phyloP scores from a whole-genome alignment of 1,140 invertebrate genomes.

The Plodia interpunctella region DNA sequence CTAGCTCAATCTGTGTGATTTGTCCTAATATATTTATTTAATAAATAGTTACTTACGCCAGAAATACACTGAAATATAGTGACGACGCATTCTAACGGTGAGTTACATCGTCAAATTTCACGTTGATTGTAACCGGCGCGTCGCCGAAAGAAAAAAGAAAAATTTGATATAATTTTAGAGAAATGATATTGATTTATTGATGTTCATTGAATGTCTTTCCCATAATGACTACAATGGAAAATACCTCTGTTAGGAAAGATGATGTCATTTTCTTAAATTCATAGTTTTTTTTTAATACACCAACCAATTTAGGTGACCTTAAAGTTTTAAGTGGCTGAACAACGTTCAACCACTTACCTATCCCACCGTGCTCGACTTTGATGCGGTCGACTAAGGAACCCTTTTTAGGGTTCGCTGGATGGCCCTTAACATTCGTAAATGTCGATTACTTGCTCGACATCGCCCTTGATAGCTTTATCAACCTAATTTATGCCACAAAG shows the following conservation, averaged over 20 bases:
- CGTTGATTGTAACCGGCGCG: too few relatives aligned
- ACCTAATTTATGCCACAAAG: conserved; percentile 7
- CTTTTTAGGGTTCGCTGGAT: neutral
- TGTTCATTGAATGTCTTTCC: too few relatives aligned
- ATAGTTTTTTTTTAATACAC: neutral
- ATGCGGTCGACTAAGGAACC: neutral
- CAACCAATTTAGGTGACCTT: neutral
- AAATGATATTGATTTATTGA: too few relatives aligned
- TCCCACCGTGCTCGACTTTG: neutral
- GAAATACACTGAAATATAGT: too few relatives aligned
- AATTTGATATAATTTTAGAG: too few relatives aligned
- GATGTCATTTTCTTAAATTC: neutral
- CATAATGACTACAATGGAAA: too few relatives aligned
- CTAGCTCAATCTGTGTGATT: too few relatives aligned
- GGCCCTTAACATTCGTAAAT: conserved; percentile 4
- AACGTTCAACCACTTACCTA: neutral
- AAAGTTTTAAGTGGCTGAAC: conserved; percentile 4
- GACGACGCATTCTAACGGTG: too few relatives aligned
- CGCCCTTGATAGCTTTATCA: neutral
- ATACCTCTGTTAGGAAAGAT: neutral
- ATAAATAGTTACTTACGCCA: too few relatives aligned
- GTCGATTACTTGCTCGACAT: conserved; percentile 4
- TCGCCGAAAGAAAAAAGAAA: too few relatives aligned
- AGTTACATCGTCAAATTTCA: too few relatives aligned
- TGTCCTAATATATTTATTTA: too few relatives aligned